Percentiles rank a stretch among this genome's conserved stretches.
Evolutionary conservation across 2,888 invertebrate genomes (phyloP).

Genomic region (Dolomedes plantarius): DNA sequence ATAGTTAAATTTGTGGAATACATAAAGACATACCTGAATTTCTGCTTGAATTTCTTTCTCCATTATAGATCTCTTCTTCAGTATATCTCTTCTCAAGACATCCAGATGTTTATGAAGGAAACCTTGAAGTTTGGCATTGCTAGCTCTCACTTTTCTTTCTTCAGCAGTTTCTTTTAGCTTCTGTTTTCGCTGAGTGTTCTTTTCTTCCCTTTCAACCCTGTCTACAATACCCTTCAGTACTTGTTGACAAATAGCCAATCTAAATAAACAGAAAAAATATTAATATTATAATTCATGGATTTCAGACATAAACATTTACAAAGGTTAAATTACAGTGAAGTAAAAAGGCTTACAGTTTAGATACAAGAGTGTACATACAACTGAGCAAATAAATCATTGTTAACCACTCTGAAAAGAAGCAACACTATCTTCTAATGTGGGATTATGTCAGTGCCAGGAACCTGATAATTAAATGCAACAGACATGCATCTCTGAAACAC

Average conservation of each 20-base stretch:
- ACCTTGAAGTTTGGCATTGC: slow-evolving; percentile 82
- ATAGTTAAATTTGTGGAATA: too few species aligned
- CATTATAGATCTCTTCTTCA: slow-evolving; percentile 90
- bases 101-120: slow-evolving; percentile 92
- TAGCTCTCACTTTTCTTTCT: slow-evolving; percentile 80
- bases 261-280: not conserved
- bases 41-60: slow-evolving; percentile 91
- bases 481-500: too few species aligned
- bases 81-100: slow-evolving; percentile 92
- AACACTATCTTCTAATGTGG: too few species aligned
- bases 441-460: too few species aligned
- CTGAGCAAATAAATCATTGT: too few species aligned
- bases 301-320: too few species aligned
- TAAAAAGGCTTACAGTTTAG: too few species aligned
- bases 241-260: slow-evolving; percentile 75
- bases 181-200: slow-evolving; percentile 75
- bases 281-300: too few species aligned
- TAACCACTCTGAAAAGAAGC: too few species aligned
- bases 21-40: slow-evolving; percentile 82
- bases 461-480: too few species aligned
- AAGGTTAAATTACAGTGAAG: too few species aligned
- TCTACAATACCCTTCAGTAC: slow-evolving; percentile 76
- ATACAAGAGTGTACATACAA: too few species aligned
- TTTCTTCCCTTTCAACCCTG: slow-evolving; percentile 77
- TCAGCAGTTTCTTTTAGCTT: slow-evolving; percentile 77